Conservation (phyloP, 2,888 invertebrate genomes). For the Coenonympha glycerion region DNA sequence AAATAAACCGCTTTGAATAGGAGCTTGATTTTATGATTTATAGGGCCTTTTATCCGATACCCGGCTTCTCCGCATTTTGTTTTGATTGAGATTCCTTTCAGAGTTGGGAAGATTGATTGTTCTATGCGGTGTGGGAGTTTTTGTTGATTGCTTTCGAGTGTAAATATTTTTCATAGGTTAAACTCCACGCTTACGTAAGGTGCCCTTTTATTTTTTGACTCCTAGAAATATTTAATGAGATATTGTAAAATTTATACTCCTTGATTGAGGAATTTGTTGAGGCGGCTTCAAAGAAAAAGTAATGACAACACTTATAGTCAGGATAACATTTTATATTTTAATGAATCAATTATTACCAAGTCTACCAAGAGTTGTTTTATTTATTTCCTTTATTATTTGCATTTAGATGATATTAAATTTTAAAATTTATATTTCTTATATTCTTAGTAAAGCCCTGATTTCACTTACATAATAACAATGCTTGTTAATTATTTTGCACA, state of each 20-base stretch:
- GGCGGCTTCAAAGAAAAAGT: not conserved
- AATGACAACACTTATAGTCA: too few relatives aligned
- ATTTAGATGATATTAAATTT: not conserved
- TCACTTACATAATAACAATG: too few relatives aligned
- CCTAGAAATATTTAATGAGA: not conserved
- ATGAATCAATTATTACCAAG: not conserved
- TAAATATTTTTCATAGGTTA: slow-evolving; percentile 60
- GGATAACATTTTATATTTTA: too few relatives aligned
- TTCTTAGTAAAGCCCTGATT: too few relatives aligned
- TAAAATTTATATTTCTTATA: too few relatives aligned
- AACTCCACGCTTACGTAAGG: slow-evolving; percentile 39
- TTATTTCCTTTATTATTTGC: not conserved
- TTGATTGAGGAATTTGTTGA: not conserved
- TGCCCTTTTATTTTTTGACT: slow-evolving; percentile 13
- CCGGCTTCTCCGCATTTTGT: slow-evolving; percentile 67
- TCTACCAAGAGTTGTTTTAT: not conserved
- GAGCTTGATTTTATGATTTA: slow-evolving; percentile 75
- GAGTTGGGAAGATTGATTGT: slow-evolving; percentile 70
- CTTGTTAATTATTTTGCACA: too few relatives aligned
- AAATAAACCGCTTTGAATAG: slow-evolving; percentile 69
- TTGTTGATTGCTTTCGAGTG: slow-evolving; percentile 61
- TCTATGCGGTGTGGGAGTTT: slow-evolving; percentile 68
- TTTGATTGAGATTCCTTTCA: slow-evolving; percentile 74
- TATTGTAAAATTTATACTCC: not conserved
- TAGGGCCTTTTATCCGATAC: slow-evolving; percentile 66